phyloP scores from a whole-genome alignment of 2,113 vertebrate species.

The Perca flavescens region DNA sequence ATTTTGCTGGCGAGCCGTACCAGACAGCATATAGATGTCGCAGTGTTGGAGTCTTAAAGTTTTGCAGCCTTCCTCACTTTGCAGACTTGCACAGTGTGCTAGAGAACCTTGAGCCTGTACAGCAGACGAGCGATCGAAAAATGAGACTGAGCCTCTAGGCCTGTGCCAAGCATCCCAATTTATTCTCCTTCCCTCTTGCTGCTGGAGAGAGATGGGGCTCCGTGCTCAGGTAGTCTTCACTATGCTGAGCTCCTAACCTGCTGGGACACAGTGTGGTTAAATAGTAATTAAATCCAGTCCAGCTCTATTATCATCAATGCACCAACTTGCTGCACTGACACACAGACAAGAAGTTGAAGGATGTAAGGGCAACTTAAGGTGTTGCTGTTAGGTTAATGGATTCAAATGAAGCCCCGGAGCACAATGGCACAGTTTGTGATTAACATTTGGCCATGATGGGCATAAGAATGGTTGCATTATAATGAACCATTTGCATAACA shows the following conservation, averaged over 20 bases:
- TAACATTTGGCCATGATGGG: constrained; percentile 71
- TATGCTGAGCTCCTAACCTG: constrained; percentile 64
- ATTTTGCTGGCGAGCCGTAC: constrained; percentile 34
- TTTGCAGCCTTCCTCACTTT: constrained; percentile 50
- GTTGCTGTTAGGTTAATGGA: constrained; percentile 73
- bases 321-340: constrained; percentile 61
- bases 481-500: constrained; percentile 76
- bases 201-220: constrained; percentile 57
- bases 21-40: constrained; percentile 50
- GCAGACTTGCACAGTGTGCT: constrained; percentile 60
- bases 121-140: constrained; percentile 63
- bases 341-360: constrained; percentile 67
- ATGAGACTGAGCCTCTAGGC: constrained; percentile 70
- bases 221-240: constrained; percentile 62
- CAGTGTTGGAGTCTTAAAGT: constrained; percentile 36
- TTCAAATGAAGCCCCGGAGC: constrained; percentile 63
- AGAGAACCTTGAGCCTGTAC: constrained; percentile 54
- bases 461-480: constrained; percentile 66
- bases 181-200: constrained; percentile 54
- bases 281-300: constrained; percentile 75
- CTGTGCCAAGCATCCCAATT: constrained; percentile 75
- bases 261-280: constrained; percentile 67
- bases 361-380: constrained; percentile 67
- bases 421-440: constrained; percentile 73
- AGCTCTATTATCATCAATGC: constrained; percentile 69